A percentile compares a stretch with the other conserved stretches of the same genome.
phyloP scores from a whole-genome alignment of 2,888 invertebrate genomes.

The Nudaria mundana region DNA sequence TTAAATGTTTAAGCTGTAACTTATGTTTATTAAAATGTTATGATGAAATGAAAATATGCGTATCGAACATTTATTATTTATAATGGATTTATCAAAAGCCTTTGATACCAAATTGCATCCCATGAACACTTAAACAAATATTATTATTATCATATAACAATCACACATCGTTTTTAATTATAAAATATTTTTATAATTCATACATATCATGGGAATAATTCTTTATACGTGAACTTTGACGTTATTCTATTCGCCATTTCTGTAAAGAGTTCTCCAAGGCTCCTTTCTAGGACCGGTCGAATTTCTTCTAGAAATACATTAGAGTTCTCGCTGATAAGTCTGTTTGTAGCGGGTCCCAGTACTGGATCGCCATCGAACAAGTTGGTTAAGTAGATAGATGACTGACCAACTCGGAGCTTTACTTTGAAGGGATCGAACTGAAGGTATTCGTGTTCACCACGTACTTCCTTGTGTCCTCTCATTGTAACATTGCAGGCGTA shows the following conservation, averaged over 20 bases:
- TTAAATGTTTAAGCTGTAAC: background rate
- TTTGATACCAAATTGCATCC: conserved; percentile 11
- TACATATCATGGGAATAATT: conserved; percentile 82
- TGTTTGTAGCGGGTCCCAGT: conserved; percentile 84
- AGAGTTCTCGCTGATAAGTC: conserved; percentile 85
- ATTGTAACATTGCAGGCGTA: conserved; percentile 84
- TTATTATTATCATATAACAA: conserved; percentile 26
- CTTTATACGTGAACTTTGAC: conserved; percentile 84
- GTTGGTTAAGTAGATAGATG: conserved; percentile 83
- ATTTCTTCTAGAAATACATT: conserved; percentile 85
- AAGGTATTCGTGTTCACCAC: conserved; percentile 81
- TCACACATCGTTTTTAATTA: conserved; percentile 24
- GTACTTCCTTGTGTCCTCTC: conserved; percentile 80
- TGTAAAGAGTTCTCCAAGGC: conserved; percentile 84
- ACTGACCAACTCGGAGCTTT: conserved; percentile 81
- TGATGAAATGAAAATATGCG: background rate
- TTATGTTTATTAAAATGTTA: background rate
- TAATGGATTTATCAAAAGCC: conserved; percentile 20
- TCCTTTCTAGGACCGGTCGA: conserved; percentile 83
- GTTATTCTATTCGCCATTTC: conserved; percentile 87
- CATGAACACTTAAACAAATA: conserved; percentile 5
- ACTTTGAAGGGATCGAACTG: conserved; percentile 84
- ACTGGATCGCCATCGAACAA: conserved; percentile 85
- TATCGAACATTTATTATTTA: background rate
- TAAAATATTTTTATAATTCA: conserved; percentile 5